A percentile compares a stretch with the other conserved stretches of the same genome.
Conservation (phyloP, 2,888 invertebrate species). For the Cataglyphis rosenhaueri region DNA sequence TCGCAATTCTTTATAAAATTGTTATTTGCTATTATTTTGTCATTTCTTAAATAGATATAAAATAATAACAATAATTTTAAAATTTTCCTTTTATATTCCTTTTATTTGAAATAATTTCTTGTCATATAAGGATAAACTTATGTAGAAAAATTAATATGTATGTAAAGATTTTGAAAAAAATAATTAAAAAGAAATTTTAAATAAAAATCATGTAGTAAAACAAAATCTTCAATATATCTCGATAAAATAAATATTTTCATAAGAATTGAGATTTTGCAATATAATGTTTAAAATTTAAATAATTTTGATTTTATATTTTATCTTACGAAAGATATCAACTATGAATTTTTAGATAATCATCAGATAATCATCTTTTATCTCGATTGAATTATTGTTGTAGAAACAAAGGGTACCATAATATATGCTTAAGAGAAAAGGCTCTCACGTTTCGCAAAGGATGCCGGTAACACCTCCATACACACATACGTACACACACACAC, state of each 20-base stretch:
- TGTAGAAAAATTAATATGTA: not conserved
- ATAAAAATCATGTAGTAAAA: not conserved
- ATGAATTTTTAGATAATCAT: not conserved
- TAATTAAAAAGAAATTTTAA: not conserved
- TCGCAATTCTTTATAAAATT: not conserved
- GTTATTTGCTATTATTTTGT: conserved; percentile 23
- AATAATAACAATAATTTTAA: not conserved
- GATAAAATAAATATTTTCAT: not conserved
- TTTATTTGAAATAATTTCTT: not conserved
- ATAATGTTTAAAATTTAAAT: not conserved
- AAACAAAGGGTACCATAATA: not conserved
- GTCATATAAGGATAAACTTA: not conserved
- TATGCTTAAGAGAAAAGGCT: conserved; percentile 19
- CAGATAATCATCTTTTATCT: not conserved
- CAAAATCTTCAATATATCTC: not conserved
- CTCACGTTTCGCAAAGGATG: conserved; percentile 29
- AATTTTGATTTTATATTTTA: not conserved
- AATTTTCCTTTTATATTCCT: not conserved
- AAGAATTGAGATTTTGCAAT: not conserved
- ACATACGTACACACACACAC: not conserved
- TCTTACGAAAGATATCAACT: not conserved
- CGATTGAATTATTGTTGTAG: not conserved
- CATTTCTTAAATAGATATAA: not conserved
- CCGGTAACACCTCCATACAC: conserved; percentile 13
- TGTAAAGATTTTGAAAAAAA: not conserved